Base-by-base conservation (phyloP, 2,113 vertebrate species). In the Delphinus delphis region DNA sequence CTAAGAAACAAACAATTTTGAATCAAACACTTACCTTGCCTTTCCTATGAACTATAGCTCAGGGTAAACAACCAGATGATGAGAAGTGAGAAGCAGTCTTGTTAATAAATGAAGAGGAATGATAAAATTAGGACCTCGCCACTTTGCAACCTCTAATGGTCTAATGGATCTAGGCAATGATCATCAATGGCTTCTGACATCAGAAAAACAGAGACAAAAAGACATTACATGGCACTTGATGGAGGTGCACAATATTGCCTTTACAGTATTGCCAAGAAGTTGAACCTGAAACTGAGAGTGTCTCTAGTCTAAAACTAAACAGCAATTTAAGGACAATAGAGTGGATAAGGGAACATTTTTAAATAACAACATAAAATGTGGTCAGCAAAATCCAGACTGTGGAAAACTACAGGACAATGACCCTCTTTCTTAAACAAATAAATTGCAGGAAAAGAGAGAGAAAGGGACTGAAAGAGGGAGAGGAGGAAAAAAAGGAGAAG, bases 371-470 rank as follows among this genome's bases (percentile, higher is more conserved):
- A 55, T 18, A 58, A 60, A 92, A 80, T 23, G 23, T 23, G 31
- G 67, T 86, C 96, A 93, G 89, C 89, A 92, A 92, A 91, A 91
- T 20, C 47, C 47, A 90, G 82, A 73, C 67, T 50, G 13, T 77
- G 67, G 50, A 81, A 95, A 88, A 67, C 55, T 74, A 70, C n/a
- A 26, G 33, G 10, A 53, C 17, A 62, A 21, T 67, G 20, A 18
- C 8, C 7, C 31, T 77, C 18, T 90, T 87, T 95, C 70, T 83
- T 90, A 62, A 68, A 71, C 33, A 89, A 86, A 73, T 55, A 93
- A 36, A 41, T 20, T 81, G 13, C 15, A 60, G 18, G 31, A 76
- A 83, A 95, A 84, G 63, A 55, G 33, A 41, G 36, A 41, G n/a
- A 9, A 31, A 70, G 44, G 17, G 13, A 71, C 65, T 47, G 74